Evolutionary conservation across 37 sponge, comb jelly and placozoan species (phyloP).

Genomic region (Haliclona indistincta): DNA sequence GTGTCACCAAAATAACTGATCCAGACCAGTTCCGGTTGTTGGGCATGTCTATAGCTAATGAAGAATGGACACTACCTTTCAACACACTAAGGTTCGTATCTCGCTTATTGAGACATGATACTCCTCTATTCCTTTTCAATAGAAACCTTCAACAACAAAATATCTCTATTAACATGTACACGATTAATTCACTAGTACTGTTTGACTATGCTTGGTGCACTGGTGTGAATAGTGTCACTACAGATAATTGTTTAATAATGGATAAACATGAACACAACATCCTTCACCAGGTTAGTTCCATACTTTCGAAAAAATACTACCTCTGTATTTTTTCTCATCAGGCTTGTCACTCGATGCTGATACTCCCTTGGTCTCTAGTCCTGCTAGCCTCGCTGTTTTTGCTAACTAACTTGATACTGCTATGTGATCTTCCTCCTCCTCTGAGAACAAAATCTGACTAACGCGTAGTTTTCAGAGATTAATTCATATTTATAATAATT

Average conservation of each 20-base stretch:
- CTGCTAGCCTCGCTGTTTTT: not conserved
- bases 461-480: too few relatives aligned
- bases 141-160: constrained; percentile 40
- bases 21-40: constrained; percentile 34
- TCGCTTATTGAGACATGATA: not conserved
- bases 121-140: not conserved
- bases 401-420: too few relatives aligned
- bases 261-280: constrained; percentile 12
- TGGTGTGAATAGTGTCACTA: constrained; percentile 55
- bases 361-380: not conserved
- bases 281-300: constrained; percentile 20
- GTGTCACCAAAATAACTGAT: constrained; percentile 36
- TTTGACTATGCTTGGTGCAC: constrained; percentile 62
- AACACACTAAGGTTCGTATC: constrained; percentile 1
- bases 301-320: not conserved
- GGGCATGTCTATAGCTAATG: constrained; percentile 39
- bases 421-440: too few relatives aligned
- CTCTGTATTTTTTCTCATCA: not conserved
- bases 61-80: constrained; percentile 47
- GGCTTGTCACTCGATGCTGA: not conserved
- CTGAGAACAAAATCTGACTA: too few relatives aligned
- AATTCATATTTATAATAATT: too few relatives aligned
- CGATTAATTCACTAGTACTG: constrained; percentile 40
- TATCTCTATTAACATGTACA: constrained; percentile 50
- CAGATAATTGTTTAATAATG: constrained; percentile 42